Conservation (phyloP, 2,113 vertebrate genomes). For the Otolemur garnettii region DNA sequence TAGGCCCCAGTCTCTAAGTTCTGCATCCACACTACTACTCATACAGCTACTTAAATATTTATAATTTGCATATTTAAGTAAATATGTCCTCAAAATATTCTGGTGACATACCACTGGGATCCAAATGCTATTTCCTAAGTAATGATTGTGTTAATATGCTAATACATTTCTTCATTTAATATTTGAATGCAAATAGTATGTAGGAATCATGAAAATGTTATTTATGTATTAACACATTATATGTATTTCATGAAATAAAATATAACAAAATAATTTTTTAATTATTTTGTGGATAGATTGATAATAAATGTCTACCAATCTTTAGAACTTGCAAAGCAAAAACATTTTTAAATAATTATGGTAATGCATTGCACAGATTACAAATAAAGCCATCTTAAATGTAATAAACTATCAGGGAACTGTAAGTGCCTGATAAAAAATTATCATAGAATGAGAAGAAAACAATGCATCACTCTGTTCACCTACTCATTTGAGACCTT, state of each 20-base stretch:
- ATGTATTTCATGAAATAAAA: neutral
- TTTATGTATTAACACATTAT: neutral
- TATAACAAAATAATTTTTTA: neutral
- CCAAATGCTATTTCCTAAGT: neutral
- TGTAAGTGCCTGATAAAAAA: constrained; percentile 47
- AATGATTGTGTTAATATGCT: neutral
- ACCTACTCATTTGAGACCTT: constrained; percentile 48
- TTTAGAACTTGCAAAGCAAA: constrained; percentile 14
- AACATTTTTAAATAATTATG: neutral
- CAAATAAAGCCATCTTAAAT: constrained; percentile 24
- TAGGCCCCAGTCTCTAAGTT: neutral
- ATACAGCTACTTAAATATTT: neutral
- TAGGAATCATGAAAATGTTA: neutral
- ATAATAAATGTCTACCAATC: neutral
- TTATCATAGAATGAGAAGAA: neutral
- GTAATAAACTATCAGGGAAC: neutral
- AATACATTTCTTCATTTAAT: neutral
- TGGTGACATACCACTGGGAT: neutral
- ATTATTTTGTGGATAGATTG: neutral
- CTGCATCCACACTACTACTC: neutral
- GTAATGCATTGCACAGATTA: neutral
- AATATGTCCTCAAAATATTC: neutral
- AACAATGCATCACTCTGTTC: constrained; percentile 1
- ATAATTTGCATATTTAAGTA: neutral
- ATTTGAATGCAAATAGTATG: neutral